Evolutionary conservation across 2,888 invertebrate genomes (phyloP), one percentile per base, ranked within the genome.

Genomic region (Lordiphosa andalusiaca): DNA sequence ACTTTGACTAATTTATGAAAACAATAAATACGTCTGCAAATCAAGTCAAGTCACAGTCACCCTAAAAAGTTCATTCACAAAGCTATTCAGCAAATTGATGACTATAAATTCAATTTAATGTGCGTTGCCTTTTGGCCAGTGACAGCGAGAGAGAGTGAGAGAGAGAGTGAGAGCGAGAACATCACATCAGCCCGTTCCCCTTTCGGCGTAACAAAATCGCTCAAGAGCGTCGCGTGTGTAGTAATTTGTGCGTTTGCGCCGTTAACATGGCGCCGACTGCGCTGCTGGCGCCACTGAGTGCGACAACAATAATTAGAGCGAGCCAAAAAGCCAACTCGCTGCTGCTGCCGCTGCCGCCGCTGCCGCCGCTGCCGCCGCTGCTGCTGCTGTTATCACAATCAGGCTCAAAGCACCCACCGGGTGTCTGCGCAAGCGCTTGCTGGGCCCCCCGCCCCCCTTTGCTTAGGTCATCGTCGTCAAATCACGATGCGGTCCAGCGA

Each of bases 21-120:
- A 81, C 80, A 85, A 84, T 80, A 80, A 83, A 81, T 66, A 81
- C 55, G 69, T 69, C 69, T 52, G 54, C 75, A 77, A 77, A 78
- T 82, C 77, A 77, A 84, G 67, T 69, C 52, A 63, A 84, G 65
- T 69, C 52, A 63, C 52, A 54, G 48, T 69, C 58, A 67, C 64
- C 62, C 84, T 61, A 67, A 85, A 76, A 85, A 83, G 84, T 83
- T 83, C 70, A 85, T 80, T 85, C 78, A 68, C 81, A 67, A 68
- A 75, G 81, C 84, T 71, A 84, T 85, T 73, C 77, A 67, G 62
- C 71, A 84, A 82, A 85, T 82, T 85, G 84, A 84, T 78, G 84
- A 82, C 84, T 69, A 84, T 85, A 82, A 85, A 85, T 85, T 85
- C 86, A 84, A 82, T 84, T 82, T 84, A 85, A 85, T 85, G 82